phyloP scores from a whole-genome alignment of 1,140 invertebrate species.

The Radopholus similis region DNA sequence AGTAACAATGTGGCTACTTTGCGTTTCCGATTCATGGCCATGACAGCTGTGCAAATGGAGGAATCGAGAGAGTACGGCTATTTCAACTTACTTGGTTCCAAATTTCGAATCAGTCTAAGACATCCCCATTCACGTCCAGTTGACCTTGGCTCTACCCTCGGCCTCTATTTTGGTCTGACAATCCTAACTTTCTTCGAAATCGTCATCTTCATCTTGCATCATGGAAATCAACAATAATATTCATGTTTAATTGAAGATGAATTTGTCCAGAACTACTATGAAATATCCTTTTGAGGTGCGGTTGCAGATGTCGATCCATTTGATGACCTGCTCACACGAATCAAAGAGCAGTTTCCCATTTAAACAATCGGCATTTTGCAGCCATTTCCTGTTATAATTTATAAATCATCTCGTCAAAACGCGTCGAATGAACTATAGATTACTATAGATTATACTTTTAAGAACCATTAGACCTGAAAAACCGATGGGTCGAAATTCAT shows the following conservation, averaged over 20 bases:
- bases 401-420: too few species aligned
- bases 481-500: too few species aligned
- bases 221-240: neutral
- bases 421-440: too few species aligned
- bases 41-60: conserved; percentile 17
- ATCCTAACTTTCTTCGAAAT: conserved; percentile 20
- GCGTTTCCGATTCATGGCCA: conserved; percentile 10
- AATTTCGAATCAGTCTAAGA: neutral
- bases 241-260: neutral
- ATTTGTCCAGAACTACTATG: too few species aligned
- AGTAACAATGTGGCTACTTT: conserved; percentile 4
- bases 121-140: too few species aligned
- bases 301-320: neutral
- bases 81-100: conserved; percentile 16
- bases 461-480: too few species aligned
- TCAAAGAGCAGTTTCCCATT: too few species aligned
- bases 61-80: conserved; percentile 21
- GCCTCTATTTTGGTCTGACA: conserved; percentile 21
- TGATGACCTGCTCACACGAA: too few species aligned
- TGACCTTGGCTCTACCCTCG: conserved; percentile 13
- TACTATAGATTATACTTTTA: too few species aligned
- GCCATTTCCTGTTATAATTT: too few species aligned
- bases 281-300: neutral
- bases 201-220: conserved; percentile 9
- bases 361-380: too few species aligned